phyloP scores from a whole-genome alignment of 64 coral and sea anemone species.

The Actinia equina region DNA sequence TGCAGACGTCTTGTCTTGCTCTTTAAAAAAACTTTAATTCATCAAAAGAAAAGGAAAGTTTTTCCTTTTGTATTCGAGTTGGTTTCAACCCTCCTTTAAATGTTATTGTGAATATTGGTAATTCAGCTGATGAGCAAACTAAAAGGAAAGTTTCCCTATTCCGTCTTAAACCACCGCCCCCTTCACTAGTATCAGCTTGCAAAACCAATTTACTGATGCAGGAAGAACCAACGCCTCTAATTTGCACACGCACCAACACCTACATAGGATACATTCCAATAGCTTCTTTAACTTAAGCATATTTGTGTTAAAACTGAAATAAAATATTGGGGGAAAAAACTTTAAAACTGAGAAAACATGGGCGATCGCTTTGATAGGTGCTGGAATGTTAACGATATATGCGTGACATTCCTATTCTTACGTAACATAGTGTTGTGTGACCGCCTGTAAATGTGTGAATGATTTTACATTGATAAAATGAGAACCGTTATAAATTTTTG shows the following conservation, averaged over 20 bases:
- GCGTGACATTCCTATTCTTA: not conserved
- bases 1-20: not conserved
- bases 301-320: not conserved
- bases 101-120: not conserved
- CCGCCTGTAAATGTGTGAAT: not conserved
- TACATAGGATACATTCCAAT: not conserved
- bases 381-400: not conserved
- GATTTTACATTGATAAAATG: not conserved
- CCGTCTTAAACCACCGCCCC: constrained; percentile 8
- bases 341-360: not conserved
- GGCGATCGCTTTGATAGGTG: not conserved
- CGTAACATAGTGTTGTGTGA: not conserved
- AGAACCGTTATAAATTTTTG: not conserved
- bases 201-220: not conserved
- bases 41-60: not conserved
- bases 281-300: not conserved
- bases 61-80: not conserved
- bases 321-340: not conserved
- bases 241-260: not conserved
- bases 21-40: not conserved
- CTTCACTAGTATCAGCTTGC: not conserved
- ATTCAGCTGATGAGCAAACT: not conserved
- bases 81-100: not conserved
- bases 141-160: not conserved
- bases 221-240: not conserved